Base-by-base conservation (phyloP, 2,888 invertebrate species). In the Chrysotoxum bicinctum region DNA sequence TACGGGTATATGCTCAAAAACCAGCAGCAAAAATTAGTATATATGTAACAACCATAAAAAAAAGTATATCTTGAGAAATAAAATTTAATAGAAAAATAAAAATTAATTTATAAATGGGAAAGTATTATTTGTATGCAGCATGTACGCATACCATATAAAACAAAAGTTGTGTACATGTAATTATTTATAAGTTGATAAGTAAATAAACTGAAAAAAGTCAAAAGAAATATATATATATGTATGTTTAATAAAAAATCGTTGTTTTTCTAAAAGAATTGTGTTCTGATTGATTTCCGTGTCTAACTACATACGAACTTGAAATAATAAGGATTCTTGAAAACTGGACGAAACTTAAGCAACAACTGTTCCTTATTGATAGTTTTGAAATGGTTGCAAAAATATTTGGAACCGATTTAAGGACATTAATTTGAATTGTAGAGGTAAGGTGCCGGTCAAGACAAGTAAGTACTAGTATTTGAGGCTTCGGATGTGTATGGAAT, bases 191-290 rank as follows among this genome's bases (percentile, higher is more conserved):
- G 50, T 74, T 76, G 79, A 80, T 80, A 81, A 81, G 58, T 58
- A 56, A 30, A 76, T 76, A 80, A 75, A 60, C 43, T 35, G 19
- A 56, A 58, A 50, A 74, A 78, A 66, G n/a, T 66, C 69, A 75
- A 84, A 83, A 70, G 84, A 76, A 84, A 82, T 72, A 83, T 83
- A 84, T 79, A 82, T 83, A 84, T 80, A 84, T 84, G 84, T 84
- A 80, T 80, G 84, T 84, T 84, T 84, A 84, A 80, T 84, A 84
- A 84, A 84, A 64, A 75, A 66, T 30, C 1, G 66, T 69, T 56
- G 54, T 68, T 48, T 16, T 70, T 70, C 35, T 66, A 48, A 66
- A 66, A 66, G 4, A n/a, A 21, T 9, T n/a, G 48, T 35, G 14
- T 66, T 66, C 4, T 66, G 8, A 32, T 48, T 64, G 30, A 16